These are phyloP conservation scores for Scatophagus argus DNA, from an alignment of 2,113 vertebrate genomes.

Conservation along the genomic window DNA sequence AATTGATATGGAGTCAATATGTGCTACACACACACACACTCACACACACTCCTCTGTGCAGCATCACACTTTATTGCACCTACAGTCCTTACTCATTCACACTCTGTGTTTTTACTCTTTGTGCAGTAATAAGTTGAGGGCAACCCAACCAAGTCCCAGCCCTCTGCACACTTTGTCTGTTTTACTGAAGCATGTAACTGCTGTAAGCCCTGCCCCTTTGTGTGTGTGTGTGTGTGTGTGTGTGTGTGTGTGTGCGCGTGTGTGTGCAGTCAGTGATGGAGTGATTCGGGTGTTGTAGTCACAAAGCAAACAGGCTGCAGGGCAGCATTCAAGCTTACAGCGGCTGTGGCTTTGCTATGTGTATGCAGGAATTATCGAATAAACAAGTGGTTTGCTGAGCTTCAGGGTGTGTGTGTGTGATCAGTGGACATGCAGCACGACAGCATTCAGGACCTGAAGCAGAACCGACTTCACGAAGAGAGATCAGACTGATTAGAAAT, in stretches of 20 bases:
- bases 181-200: background rate
- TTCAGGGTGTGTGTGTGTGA: background rate
- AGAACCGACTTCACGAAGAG: background rate
- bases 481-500: background rate
- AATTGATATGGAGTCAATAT: constrained; percentile 61
- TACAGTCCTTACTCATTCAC: background rate
- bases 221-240: background rate
- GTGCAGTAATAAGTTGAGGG: background rate
- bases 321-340: background rate
- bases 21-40: constrained; percentile 15
- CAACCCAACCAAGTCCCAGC: background rate
- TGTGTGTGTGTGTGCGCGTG: background rate
- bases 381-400: background rate
- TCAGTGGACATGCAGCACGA: background rate
- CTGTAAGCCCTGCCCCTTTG: background rate
- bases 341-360: background rate
- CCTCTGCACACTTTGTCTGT: background rate
- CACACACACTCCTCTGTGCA: constrained; percentile 17
- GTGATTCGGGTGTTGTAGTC: background rate
- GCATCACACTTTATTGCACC: background rate
- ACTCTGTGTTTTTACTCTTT: background rate
- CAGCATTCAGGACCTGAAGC: background rate
- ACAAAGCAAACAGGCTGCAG: background rate
- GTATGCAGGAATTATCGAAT: background rate
- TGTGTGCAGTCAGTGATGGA: background rate